Conservation (phyloP, 1,140 invertebrate genomes). For the Scaptomyza pallida region DNA sequence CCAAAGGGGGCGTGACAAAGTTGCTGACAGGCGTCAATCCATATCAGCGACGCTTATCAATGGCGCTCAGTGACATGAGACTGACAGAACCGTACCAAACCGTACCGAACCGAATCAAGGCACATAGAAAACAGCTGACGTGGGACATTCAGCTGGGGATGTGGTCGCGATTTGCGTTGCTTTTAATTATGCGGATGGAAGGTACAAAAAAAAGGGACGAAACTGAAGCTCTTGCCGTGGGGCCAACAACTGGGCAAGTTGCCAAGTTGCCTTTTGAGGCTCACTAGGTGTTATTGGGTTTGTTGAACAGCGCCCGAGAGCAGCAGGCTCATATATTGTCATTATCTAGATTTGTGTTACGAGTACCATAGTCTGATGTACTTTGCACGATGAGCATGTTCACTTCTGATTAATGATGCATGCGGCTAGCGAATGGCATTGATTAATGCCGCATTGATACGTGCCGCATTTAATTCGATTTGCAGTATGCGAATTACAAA, state of each 20-base stretch:
- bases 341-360: constrained; percentile 42
- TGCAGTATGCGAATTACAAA: constrained; percentile 25
- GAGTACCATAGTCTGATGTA: constrained; percentile 23
- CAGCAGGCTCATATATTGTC: constrained; percentile 2
- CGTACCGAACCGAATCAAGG: not conserved
- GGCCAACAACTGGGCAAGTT: constrained; percentile 30
- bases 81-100: constrained; percentile 10
- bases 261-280: constrained; percentile 57
- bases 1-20: constrained; percentile 22
- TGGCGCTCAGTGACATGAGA: constrained; percentile 29
- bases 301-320: constrained; percentile 48
- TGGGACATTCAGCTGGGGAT: constrained; percentile 18
- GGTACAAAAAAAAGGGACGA: not conserved
- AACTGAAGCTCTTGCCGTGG: not conserved
- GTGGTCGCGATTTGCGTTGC: constrained; percentile 37
- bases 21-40: constrained; percentile 44
- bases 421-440: constrained; percentile 15
- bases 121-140: constrained; percentile 23
- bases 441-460: constrained; percentile 24
- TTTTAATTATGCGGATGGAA: constrained; percentile 37
- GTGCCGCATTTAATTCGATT: constrained; percentile 28
- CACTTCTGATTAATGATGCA: constrained; percentile 69
- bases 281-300: constrained; percentile 68
- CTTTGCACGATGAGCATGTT: constrained; percentile 10
- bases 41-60: constrained; percentile 44